A percentile compares a stretch with the other conserved stretches of the same genome.
Conservation (phyloP, 2,888 invertebrate species). For the Formica aserva region DNA sequence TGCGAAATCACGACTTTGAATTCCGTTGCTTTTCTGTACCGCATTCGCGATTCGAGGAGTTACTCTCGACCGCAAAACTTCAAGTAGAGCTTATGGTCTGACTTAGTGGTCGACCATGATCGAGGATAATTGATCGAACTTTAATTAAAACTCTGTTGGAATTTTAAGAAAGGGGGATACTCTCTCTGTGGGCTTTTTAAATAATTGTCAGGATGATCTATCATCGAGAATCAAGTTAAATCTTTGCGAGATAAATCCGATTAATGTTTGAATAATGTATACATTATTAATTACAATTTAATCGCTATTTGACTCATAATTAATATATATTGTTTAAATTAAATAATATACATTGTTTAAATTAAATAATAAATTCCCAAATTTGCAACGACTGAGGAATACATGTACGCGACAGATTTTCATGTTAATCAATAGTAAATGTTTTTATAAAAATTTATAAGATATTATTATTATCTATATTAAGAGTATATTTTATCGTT, state of each 20-base stretch:
- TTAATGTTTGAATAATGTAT: background rate
- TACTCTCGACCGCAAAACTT: background rate
- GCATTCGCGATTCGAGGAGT: background rate
- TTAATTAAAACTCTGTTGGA: constrained; percentile 34
- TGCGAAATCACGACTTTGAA: constrained; percentile 1
- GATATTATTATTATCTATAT: background rate
- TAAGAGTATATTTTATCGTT: background rate
- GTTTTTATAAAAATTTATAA: background rate
- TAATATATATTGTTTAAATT: constrained; percentile 1
- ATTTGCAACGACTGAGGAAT: background rate
- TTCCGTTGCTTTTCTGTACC: background rate
- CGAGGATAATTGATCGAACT: constrained; percentile 24
- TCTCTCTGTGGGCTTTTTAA: background rate
- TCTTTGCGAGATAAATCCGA: background rate
- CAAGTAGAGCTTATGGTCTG: background rate
- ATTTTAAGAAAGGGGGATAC: background rate
- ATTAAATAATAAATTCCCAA: background rate
- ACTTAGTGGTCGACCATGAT: background rate
- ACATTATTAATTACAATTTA: background rate
- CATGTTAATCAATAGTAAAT: background rate
- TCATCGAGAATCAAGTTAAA: background rate
- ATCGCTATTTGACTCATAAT: background rate
- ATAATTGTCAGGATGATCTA: background rate
- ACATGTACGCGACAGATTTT: background rate
- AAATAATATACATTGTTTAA: background rate